These are phyloP conservation scores for Fistularia commersonii DNA, from an alignment of 2,797 vertebrate species.

Conservation along the genomic window DNA sequence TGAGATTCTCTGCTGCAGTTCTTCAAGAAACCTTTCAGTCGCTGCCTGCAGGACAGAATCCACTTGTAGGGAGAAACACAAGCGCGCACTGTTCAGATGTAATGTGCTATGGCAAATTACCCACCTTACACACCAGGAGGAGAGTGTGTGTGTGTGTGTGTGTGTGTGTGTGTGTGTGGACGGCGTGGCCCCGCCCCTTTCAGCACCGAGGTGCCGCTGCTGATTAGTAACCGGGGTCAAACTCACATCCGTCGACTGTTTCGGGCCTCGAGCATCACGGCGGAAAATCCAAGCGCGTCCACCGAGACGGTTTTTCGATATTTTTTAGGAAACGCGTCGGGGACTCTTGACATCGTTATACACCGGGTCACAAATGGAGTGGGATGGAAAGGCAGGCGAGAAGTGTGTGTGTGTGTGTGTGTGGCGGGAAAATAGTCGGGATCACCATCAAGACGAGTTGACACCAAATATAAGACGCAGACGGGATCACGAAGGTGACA, in stretches of 20 bases:
- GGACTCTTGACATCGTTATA: too few relatives aligned
- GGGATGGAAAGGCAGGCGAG: too few relatives aligned
- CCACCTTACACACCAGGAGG: slow-evolving; percentile 23
- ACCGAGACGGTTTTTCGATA: slow-evolving; percentile 25
- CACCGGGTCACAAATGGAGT: too few relatives aligned
- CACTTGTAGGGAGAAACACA: slow-evolving; percentile 38
- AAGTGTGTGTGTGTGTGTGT: too few relatives aligned
- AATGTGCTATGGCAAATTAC: slow-evolving; percentile 61
- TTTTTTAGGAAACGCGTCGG: too few relatives aligned
- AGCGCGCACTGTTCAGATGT: slow-evolving; percentile 55
- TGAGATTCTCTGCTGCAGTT: slow-evolving; percentile 30
- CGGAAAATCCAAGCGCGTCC: slow-evolving; percentile 45
- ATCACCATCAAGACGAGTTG: too few relatives aligned
- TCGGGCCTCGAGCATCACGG: slow-evolving; percentile 42
- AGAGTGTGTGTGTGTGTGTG: slow-evolving; percentile 9
- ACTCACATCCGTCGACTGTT: slow-evolving; percentile 40
- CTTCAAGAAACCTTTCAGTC: slow-evolving; percentile 42
- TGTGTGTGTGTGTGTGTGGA: slow-evolving; percentile 19
- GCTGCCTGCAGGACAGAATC: slow-evolving; percentile 25
- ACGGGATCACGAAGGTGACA: too few relatives aligned
- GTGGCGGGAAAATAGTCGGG: too few relatives aligned
- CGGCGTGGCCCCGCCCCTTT: slow-evolving; percentile 15
- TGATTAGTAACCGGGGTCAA: slow-evolving; percentile 62
- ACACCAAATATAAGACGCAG: too few relatives aligned
- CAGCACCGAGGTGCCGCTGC: slow-evolving; percentile 46